Percentiles rank a stretch among this genome's conserved stretches.
Conservation (phyloP, 2,888 invertebrate species). For the Euplagia quadripunctaria region DNA sequence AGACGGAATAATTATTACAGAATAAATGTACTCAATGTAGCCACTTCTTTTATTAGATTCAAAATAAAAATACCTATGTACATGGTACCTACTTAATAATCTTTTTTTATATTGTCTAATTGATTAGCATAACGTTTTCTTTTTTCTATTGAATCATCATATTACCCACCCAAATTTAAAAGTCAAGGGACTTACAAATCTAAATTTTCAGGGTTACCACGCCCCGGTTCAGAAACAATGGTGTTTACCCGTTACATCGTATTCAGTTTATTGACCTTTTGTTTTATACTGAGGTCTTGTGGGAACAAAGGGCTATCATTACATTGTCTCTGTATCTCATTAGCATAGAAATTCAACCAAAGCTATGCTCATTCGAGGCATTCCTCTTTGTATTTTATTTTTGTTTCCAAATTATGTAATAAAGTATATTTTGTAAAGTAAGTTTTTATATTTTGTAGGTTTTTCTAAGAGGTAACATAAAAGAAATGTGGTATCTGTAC, state of each 20-base stretch:
- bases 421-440: not conserved
- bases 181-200: not conserved
- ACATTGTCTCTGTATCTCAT: conserved; percentile 38
- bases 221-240: not conserved
- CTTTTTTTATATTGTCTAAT: no score
- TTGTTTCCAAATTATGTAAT: conserved; percentile 9
- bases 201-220: not conserved
- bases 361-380: conserved; percentile 21
- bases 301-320: conserved; percentile 33
- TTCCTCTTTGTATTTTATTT: conserved; percentile 8
- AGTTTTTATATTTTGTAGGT: not conserved
- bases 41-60: no score
- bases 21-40: no score
- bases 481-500: not conserved
- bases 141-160: not conserved
- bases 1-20: no score
- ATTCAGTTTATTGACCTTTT: conserved; percentile 21
- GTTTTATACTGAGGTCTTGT: conserved; percentile 29
- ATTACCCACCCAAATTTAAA: not conserved
- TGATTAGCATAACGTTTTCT: no score
- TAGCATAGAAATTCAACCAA: conserved; percentile 24
- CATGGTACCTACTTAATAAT: no score
- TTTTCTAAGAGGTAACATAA: not conserved
- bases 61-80: no score
- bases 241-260: conserved; percentile 21